Base-by-base conservation (phyloP, 2,113 vertebrate genomes). In the Pardalotus punctatus region DNA sequence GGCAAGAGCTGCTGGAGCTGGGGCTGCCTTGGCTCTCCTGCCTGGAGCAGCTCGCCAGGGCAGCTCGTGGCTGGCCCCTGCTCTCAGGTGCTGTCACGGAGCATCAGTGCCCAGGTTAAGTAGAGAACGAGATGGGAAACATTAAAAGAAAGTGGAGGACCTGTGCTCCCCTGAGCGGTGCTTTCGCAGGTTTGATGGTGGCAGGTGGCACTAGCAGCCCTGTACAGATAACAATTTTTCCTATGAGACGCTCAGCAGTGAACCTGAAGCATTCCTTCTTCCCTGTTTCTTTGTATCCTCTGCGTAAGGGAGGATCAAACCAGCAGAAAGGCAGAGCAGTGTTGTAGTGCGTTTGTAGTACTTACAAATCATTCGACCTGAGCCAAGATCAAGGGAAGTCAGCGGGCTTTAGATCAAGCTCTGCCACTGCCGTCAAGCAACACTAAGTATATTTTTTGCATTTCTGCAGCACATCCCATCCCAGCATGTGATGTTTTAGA, bases 81-180 rank as follows among this genome's bases (percentile, higher is more conserved):
- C 78, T 84, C 84, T 56, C 74, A 18, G 69, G 70, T 57, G 66
- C 81, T 93, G 86, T 54, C 67, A 56, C 1, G 7, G 27, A 74
- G 48, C 74, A 42, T 81, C 58, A 35, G 24, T 54, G 61, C 31
- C 48, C 17, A 3, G 36, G 61, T 60, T 81, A 81, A 85, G 65
- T 24, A 27, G 56, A 82, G 64, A 91, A 76, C 5, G 4, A 42
- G 43, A 23, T 4, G 36, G 62, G 57, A 82, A 61, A 93, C 3
- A 20, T 8, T 69, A 20, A 67, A 58, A 69, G 29, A 67, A 85
- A 48, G 66, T 2, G 12, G 7, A 45, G 33, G 54, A 35, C 15
- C 42, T 24, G 36, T 12, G 36, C 61, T 78, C 31, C 14, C 0
- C 47, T 19, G n/a, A 36, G 50, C 0, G 0, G 19, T 0, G 0